phyloP scores from a whole-genome alignment of 2,888 invertebrate species.

The Hesperia comma region DNA sequence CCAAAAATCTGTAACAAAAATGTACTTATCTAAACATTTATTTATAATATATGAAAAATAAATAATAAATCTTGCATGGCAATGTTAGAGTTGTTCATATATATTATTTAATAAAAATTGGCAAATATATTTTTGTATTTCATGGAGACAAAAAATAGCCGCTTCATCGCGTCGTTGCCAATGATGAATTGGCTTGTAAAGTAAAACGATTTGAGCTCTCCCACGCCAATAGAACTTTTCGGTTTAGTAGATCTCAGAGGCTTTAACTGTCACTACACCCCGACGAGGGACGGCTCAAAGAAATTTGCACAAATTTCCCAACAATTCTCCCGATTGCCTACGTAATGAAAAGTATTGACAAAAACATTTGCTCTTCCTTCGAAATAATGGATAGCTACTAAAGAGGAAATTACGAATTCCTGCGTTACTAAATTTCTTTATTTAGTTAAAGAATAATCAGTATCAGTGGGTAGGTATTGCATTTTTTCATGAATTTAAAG shows the following conservation, averaged over 20 bases:
- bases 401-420: no score
- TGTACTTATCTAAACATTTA: no score
- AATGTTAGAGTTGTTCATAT: no score
- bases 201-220: slow-evolving; percentile 60
- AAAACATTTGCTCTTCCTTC: slow-evolving; percentile 14
- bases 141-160: slow-evolving; percentile 11
- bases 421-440: no score
- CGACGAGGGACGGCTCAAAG: slow-evolving; percentile 46
- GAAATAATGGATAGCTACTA: slow-evolving; percentile 6
- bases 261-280: slow-evolving; percentile 54
- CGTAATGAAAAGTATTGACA: slow-evolving; percentile 25
- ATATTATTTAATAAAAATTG: no score
- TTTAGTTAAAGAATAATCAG: no score
- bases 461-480: no score
- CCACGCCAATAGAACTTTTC: slow-evolving; percentile 61
- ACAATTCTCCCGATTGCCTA: slow-evolving; percentile 23
- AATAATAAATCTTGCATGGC: no score
- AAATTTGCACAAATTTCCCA: slow-evolving; percentile 34
- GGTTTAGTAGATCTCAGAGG: slow-evolving; percentile 55
- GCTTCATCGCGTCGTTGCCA: slow-evolving; percentile 38
- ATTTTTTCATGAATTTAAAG: no score
- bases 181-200: slow-evolving; percentile 59
- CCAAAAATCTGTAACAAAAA: no score
- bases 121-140: neutral
- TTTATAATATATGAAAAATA: no score